Percentiles rank a stretch among this genome's conserved stretches.
Conservation (phyloP, 2,888 invertebrate genomes). For the Labia minor region DNA sequence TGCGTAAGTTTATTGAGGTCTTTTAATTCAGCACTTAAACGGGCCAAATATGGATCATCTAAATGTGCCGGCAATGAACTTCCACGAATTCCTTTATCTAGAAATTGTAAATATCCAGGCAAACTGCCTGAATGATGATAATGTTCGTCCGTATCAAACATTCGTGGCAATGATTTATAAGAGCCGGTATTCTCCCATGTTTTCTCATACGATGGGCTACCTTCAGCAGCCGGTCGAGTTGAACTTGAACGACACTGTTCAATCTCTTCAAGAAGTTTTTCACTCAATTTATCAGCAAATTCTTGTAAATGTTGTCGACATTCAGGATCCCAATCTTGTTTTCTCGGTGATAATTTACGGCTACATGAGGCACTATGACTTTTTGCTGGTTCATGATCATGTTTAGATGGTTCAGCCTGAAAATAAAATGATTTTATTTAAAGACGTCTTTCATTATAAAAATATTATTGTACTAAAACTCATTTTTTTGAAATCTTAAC, state of each 20-base stretch:
- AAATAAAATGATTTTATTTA: not conserved
- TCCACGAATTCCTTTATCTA: not conserved
- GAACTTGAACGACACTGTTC: constrained; percentile 37
- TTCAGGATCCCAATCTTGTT: constrained; percentile 48
- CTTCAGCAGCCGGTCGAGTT: not conserved
- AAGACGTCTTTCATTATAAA: too few species aligned
- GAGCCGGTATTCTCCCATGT: constrained; percentile 42
- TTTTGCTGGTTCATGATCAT: not conserved
- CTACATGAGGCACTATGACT: not conserved
- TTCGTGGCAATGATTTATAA: constrained; percentile 35
- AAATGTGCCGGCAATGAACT: constrained; percentile 33
- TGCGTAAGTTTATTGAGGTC: constrained; percentile 47
- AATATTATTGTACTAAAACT: too few species aligned
- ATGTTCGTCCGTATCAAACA: constrained; percentile 21
- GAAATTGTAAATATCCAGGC: constrained; percentile 40
- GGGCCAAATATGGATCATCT: constrained; percentile 50
- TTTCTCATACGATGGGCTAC: constrained; percentile 34
- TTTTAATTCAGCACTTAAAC: constrained; percentile 47
- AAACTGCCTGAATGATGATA: constrained; percentile 28
- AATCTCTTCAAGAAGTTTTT: constrained; percentile 66
- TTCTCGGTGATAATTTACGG: constrained; percentile 18
- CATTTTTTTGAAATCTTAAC: too few species aligned
- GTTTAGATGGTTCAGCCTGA: not conserved
- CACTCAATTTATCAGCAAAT: constrained; percentile 71
- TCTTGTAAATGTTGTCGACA: constrained; percentile 61